These are phyloP conservation scores for Hyla sarda DNA, from an alignment of 2,113 vertebrate species.

Conservation along the genomic window DNA sequence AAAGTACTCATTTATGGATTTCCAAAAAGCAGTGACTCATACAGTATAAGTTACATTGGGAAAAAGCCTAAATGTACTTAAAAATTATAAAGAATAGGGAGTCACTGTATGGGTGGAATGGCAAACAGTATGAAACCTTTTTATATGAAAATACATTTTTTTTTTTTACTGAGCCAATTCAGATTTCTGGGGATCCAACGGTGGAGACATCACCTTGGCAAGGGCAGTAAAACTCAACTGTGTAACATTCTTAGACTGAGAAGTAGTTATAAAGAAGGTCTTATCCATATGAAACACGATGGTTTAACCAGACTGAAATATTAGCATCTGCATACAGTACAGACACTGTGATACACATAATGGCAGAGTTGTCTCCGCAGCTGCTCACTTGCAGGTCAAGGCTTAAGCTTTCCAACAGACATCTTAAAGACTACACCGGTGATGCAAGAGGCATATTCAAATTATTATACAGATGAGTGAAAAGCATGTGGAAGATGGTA, in stretches of 20 bases:
- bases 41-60: neutral
- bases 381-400: slow-evolving; percentile 46
- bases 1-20: neutral
- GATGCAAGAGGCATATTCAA: slow-evolving; percentile 23
- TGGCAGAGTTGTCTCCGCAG: slow-evolving; percentile 37
- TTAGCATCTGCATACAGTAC: slow-evolving; percentile 57
- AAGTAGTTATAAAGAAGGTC: slow-evolving; percentile 45
- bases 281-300: slow-evolving; percentile 54
- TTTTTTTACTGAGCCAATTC: slow-evolving; percentile 21
- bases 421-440: slow-evolving; percentile 24
- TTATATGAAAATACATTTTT: neutral
- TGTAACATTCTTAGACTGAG: slow-evolving; percentile 14
- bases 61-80: neutral
- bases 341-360: slow-evolving; percentile 52
- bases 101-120: slow-evolving; percentile 11
- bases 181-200: slow-evolving; percentile 31
- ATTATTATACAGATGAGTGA: neutral
- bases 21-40: neutral
- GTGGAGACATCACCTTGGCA: slow-evolving; percentile 49
- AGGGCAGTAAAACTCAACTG: slow-evolving; percentile 43
- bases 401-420: neutral
- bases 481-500: slow-evolving; percentile 14
- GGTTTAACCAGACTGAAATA: slow-evolving; percentile 56
- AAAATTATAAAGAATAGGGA: neutral
- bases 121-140: neutral